A percentile compares a stretch with the other conserved stretches of the same genome.
These are phyloP conservation scores for Atrina japonica DNA, from an alignment of 2,888 invertebrate genomes.

Conservation along the genomic window DNA sequence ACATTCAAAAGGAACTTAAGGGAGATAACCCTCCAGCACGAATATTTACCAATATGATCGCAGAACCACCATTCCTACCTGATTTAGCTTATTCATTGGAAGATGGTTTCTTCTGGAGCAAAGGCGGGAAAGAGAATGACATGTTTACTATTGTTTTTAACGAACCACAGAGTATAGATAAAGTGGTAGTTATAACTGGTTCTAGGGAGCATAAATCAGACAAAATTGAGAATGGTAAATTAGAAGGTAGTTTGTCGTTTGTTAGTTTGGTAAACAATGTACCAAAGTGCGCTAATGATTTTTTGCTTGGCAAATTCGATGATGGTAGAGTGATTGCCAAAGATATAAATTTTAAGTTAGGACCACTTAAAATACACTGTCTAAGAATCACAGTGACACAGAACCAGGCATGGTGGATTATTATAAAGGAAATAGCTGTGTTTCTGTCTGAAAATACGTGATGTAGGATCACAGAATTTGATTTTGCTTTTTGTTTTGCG, in stretches of 20 bases:
- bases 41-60: slow-evolving; percentile 75
- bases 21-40: slow-evolving; percentile 79
- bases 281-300: slow-evolving; percentile 56
- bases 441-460: slow-evolving; percentile 50
- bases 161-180: slow-evolving; percentile 64
- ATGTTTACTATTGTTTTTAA: slow-evolving; percentile 76
- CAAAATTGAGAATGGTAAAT: slow-evolving; percentile 63
- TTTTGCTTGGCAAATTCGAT: slow-evolving; percentile 59
- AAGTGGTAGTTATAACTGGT: slow-evolving; percentile 76
- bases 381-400: slow-evolving; percentile 74
- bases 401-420: slow-evolving; percentile 77
- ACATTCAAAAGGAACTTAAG: slow-evolving; percentile 57
- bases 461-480: too few species aligned
- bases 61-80: slow-evolving; percentile 75
- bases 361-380: slow-evolving; percentile 72
- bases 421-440: slow-evolving; percentile 79
- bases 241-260: slow-evolving; percentile 67
- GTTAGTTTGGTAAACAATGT: slow-evolving; percentile 35
- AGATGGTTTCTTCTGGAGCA: slow-evolving; percentile 80
- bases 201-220: slow-evolving; percentile 67
- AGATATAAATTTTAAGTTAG: slow-evolving; percentile 52
- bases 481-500: too few species aligned
- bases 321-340: slow-evolving; percentile 72
- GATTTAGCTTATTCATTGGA: slow-evolving; percentile 75
- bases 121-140: slow-evolving; percentile 69